Evolutionary conservation across 2,113 vertebrate species (phyloP), one percentile per base, ranked within the genome.

Genomic region (Aptenodytes forsteri): DNA sequence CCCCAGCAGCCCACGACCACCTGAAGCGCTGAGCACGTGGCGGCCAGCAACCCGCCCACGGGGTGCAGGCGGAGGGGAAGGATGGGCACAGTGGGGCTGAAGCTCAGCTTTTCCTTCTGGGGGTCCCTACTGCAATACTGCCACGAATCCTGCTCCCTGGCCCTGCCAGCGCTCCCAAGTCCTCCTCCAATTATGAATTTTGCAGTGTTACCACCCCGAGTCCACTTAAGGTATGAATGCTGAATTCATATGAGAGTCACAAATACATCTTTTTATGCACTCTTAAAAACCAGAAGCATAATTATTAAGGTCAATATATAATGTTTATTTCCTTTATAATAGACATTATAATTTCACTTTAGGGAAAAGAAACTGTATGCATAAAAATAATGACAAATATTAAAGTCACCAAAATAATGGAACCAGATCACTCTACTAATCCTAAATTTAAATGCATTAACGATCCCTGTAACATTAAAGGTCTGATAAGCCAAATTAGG

Each of bases 401-500:
- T 98, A 98, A 98, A 98, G 96, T 97, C 96, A 87, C 98, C 97
- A 96, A 96, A 98, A 98, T 98, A 98, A 98, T 98, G 90, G 97
- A 91, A 97, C 44, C 62, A 91, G 98, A 98, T 98, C 98, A 95
- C 94, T 94, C 85, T 40, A 49, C 30, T 98, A 98, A 98, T 98
- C 98, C 98, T 98, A 98, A 98, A 98, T 98, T 98, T 98, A 98
- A 98, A 98, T 98, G 98, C 97, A 95, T 98, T 98, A 97, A 97
- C n/a, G 91, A 98, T 98, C 96, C 93, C 98, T 97, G 98, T 97
- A 98, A 98, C 96, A 98, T 98, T 98, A 98, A 98, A 98, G 98
- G 98, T 98, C 98, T 98, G 98, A 98, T 98, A 98, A 98, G 98
- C 98, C 98, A 98, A 98, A 98, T 98, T 98, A 98, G 98, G 98